These are phyloP conservation scores for Crypturellus undulatus DNA, from an alignment of 2,113 vertebrate species.

Conservation along the genomic window DNA sequence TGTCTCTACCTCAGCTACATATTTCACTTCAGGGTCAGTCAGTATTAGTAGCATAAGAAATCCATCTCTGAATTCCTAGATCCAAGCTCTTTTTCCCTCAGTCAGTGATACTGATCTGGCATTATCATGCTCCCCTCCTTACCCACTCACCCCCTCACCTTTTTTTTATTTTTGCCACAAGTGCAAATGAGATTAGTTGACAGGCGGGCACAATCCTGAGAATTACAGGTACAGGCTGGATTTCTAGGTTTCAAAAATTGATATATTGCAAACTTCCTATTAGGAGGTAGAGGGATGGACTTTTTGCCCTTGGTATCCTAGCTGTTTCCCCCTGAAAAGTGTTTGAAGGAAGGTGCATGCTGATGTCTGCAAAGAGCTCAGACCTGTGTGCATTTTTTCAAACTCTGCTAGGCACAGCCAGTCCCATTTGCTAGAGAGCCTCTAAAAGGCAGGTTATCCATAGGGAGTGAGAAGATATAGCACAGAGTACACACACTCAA, in stretches of 20 bases:
- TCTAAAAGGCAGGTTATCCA: neutral
- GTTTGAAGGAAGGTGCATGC: neutral
- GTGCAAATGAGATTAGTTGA: neutral
- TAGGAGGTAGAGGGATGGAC: neutral
- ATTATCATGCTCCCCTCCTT: no score
- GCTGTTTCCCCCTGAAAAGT: neutral
- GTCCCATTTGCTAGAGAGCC: neutral
- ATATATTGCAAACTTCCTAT: neutral
- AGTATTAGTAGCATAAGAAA: neutral
- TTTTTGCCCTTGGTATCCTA: neutral
- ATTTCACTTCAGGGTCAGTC: neutral
- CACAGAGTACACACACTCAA: neutral
- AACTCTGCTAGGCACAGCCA: neutral
- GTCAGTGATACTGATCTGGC: neutral
- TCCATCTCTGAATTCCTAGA: neutral
- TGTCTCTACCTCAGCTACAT: neutral
- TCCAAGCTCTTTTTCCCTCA: neutral
- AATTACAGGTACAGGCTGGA: neutral
- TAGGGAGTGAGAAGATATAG: neutral
- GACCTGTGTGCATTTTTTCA: neutral
- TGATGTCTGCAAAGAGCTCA: neutral
- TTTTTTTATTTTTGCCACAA: neutral
- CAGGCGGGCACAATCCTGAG: neutral
- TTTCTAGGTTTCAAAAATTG: neutral
- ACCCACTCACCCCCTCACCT: no score